Conservation (phyloP, 2,888 invertebrate genomes). For the Cyclophora punctaria region DNA sequence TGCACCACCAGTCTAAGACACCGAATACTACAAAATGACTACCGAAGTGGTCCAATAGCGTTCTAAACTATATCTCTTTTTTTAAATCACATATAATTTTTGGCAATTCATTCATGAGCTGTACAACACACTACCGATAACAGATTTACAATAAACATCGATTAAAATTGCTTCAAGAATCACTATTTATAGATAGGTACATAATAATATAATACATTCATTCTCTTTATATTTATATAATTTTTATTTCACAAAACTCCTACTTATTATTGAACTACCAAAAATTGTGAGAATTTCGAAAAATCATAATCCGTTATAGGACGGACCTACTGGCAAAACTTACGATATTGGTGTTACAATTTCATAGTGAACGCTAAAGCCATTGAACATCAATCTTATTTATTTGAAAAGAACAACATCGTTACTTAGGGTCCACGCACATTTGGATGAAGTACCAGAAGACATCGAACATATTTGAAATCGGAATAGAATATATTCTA, state of each 20-base stretch:
- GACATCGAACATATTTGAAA: too few relatives aligned
- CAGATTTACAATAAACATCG: too few relatives aligned
- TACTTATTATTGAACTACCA: slow-evolving; percentile 7
- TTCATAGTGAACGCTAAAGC: slow-evolving; percentile 35
- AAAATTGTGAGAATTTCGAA: slow-evolving; percentile 14
- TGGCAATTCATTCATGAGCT: slow-evolving; percentile 63
- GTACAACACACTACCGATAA: slow-evolving; percentile 20
- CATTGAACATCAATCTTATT: neutral
- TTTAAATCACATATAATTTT: slow-evolving; percentile 67
- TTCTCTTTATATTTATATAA: too few relatives aligned
- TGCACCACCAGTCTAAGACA: slow-evolving; percentile 70
- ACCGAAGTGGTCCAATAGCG: slow-evolving; percentile 51
- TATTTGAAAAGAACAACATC: too few relatives aligned
- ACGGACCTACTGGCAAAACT: slow-evolving; percentile 54
- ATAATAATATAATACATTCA: too few relatives aligned
- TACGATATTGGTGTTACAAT: slow-evolving; percentile 54
- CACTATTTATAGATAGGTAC: too few relatives aligned
- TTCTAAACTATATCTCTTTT: slow-evolving; percentile 25
- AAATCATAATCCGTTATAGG: slow-evolving; percentile 47
- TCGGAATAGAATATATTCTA: too few relatives aligned
- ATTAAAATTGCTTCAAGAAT: too few relatives aligned
- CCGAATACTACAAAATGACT: slow-evolving; percentile 55
- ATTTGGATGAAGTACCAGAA: too few relatives aligned
- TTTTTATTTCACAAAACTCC: neutral
- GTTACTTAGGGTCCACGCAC: too few relatives aligned